These are phyloP conservation scores for Batillaria attramentaria DNA, from an alignment of 1,140 invertebrate species.

Conservation along the genomic window DNA sequence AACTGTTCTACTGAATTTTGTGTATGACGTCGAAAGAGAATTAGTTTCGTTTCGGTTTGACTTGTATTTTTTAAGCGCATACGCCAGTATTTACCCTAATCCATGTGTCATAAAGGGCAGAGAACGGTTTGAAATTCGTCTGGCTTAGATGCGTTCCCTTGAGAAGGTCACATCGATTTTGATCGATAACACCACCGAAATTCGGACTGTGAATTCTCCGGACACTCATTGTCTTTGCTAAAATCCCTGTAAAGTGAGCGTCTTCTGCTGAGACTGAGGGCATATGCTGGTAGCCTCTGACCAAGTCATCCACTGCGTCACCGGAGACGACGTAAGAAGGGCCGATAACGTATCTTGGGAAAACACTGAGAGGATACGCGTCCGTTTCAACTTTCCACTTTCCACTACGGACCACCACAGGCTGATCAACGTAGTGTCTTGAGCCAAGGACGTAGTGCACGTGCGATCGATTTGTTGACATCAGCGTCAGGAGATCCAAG, in stretches of 20 bases:
- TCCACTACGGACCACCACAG: background rate
- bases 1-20: too few relatives aligned
- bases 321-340: background rate
- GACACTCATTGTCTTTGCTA: slow-evolving; percentile 48
- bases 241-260: background rate
- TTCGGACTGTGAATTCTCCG: slow-evolving; percentile 27
- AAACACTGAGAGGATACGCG: background rate
- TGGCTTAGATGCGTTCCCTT: background rate
- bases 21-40: too few relatives aligned
- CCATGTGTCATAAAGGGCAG: background rate
- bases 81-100: background rate
- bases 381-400: background rate
- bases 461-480: background rate
- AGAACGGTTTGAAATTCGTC: background rate
- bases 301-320: background rate
- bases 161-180: background rate
- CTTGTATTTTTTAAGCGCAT: too few relatives aligned
- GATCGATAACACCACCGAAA: background rate
- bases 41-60: too few relatives aligned
- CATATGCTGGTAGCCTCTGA: background rate
- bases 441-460: background rate
- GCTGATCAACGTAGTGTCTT: background rate
- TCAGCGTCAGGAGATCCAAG: background rate
- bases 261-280: background rate
- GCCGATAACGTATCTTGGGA: background rate